Percentiles rank a stretch among this genome's conserved stretches.
Conservation (phyloP, 2,888 invertebrate genomes). For the Ornithoptera priamus region DNA sequence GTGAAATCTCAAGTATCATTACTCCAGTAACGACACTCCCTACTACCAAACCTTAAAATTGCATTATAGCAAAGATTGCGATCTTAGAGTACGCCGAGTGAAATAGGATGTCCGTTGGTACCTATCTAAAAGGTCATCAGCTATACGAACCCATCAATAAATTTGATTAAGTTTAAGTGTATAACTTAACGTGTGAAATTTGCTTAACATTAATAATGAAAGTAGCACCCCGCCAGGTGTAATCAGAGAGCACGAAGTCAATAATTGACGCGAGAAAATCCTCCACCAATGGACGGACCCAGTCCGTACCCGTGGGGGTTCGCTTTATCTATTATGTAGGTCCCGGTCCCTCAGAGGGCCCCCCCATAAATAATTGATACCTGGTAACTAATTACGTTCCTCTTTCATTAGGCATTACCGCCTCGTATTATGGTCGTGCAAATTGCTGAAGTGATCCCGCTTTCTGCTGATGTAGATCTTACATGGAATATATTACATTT, state of each 20-base stretch:
- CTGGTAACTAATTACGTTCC: constrained; percentile 53
- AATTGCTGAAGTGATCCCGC: constrained; percentile 29
- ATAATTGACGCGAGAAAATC: constrained; percentile 28
- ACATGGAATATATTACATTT: too few species aligned
- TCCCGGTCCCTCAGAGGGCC: constrained; percentile 32
- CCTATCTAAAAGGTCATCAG: too few species aligned
- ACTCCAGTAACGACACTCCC: too few species aligned
- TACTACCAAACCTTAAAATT: too few species aligned
- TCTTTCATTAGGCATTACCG: constrained; percentile 38
- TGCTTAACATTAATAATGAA: constrained; percentile 27
- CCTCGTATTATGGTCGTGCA: constrained; percentile 30
- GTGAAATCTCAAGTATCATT: too few species aligned
- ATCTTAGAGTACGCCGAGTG: too few species aligned
- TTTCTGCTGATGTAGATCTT: background rate
- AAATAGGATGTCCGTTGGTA: too few species aligned
- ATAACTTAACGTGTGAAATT: constrained; percentile 2
- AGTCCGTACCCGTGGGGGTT: constrained; percentile 29
- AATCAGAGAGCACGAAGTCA: constrained; percentile 26
- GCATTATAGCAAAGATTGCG: too few species aligned
- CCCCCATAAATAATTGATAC: constrained; percentile 59
- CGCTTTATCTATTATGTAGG: constrained; percentile 36
- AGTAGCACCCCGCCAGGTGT: constrained; percentile 7
- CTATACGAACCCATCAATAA: too few species aligned
- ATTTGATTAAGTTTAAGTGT: too few species aligned
- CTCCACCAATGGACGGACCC: constrained; percentile 17